phyloP scores from a whole-genome alignment of 2,888 invertebrate species.

The Morpho helenor region DNA sequence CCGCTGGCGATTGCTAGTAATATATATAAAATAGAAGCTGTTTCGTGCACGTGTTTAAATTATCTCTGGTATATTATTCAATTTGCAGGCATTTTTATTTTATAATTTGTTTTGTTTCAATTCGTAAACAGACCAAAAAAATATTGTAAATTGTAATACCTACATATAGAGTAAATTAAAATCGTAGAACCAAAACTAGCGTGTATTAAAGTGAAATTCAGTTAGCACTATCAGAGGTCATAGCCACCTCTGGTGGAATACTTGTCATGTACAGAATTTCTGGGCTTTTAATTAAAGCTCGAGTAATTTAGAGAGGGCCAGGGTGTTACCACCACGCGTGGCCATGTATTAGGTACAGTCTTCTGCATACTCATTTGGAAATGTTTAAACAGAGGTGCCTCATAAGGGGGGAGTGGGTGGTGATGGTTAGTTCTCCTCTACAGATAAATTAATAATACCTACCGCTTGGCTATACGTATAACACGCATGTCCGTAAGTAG shows the following conservation, averaged over 20 bases:
- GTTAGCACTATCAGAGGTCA: conserved; percentile 59
- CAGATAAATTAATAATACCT: conserved; percentile 77
- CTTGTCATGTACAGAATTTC: conserved; percentile 76
- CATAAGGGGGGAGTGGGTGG: conserved; percentile 45
- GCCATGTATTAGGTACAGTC: conserved; percentile 67
- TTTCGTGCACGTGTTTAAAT: too few relatives aligned
- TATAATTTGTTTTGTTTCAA: too few relatives aligned
- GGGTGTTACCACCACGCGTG: conserved; percentile 53
- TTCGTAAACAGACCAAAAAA: too few relatives aligned
- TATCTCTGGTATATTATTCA: too few relatives aligned
- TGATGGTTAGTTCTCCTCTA: conserved; percentile 74
- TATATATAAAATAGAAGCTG: too few relatives aligned
- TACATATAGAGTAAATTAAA: conserved; percentile 1
- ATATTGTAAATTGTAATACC: neutral
- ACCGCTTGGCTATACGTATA: conserved; percentile 50
- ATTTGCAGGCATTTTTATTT: too few relatives aligned
- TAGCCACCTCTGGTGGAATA: conserved; percentile 58
- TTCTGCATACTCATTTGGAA: conserved; percentile 77
- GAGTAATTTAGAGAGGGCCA: conserved; percentile 72
- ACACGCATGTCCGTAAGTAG: conserved; percentile 61
- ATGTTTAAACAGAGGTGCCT: conserved; percentile 66
- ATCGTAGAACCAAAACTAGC: conserved; percentile 1
- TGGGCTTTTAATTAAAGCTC: conserved; percentile 76
- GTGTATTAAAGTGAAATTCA: conserved; percentile 40
- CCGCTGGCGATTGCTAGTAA: too few relatives aligned